Percentiles rank a stretch among this genome's conserved stretches.
These are phyloP conservation scores for Pedetes capensis DNA, from an alignment of 2,113 vertebrate genomes.

Conservation along the genomic window DNA sequence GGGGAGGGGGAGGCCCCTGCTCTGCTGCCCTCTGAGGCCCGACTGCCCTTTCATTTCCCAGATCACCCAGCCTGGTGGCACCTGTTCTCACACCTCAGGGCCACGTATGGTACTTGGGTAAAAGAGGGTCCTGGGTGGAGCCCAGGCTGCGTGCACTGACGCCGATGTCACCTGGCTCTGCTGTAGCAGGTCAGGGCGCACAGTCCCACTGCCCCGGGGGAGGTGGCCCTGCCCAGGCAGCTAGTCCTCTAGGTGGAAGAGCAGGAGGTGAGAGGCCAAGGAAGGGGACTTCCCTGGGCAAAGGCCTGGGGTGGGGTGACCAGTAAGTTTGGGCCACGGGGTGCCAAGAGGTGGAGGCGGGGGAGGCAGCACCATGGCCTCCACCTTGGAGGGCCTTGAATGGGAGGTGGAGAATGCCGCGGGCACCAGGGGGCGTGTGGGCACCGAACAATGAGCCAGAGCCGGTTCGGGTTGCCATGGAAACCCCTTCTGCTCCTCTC, in stretches of 20 bases:
- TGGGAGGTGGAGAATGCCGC: not conserved
- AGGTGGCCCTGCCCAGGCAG: fast-evolving
- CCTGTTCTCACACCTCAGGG: not conserved
- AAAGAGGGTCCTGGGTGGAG: not conserved
- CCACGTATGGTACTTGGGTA: not conserved
- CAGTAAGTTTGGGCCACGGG: not conserved
- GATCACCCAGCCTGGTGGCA: not conserved
- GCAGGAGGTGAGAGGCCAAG: too few species aligned
- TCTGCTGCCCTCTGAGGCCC: not conserved
- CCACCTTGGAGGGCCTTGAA: not conserved
- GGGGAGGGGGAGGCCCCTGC: fast-evolving
- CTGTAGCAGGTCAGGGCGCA: not conserved
- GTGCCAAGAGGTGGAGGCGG: not conserved
- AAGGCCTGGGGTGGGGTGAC: fast-evolving
- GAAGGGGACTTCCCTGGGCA: not conserved
- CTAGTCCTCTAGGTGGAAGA: not conserved
- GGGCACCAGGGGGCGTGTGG: conserved; percentile 22
- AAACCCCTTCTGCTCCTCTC: conserved; percentile 31
- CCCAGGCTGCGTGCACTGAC: too few species aligned
- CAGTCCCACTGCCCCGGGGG: too few species aligned
- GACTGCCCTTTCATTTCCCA: not conserved
- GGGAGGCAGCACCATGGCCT: fast-evolving
- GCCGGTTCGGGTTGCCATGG: conserved; percentile 29
- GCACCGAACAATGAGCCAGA: conserved; percentile 33
- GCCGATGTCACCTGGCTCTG: not conserved